A percentile compares a stretch with the other conserved stretches of the same genome.
These are phyloP conservation scores for Danio kyathit DNA, from an alignment of 2,797 vertebrate genomes.

Conservation along the genomic window DNA sequence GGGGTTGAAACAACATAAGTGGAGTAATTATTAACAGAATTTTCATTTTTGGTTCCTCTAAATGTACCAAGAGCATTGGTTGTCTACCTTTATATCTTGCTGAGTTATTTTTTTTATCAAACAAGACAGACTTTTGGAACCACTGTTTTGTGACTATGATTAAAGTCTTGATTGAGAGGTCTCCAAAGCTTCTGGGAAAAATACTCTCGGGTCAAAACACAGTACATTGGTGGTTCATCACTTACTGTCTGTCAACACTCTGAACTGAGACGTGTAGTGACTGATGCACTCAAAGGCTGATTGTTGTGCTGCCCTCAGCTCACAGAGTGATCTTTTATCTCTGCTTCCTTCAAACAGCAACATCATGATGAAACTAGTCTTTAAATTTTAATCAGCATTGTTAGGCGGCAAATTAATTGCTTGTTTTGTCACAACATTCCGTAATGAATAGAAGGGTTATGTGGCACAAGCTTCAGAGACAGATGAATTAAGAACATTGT, in stretches of 20 bases:
- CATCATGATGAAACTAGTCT: slow-evolving; percentile 68
- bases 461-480: slow-evolving; percentile 51
- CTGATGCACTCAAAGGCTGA: slow-evolving; percentile 28
- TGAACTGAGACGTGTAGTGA: slow-evolving; percentile 10
- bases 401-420: slow-evolving; percentile 74
- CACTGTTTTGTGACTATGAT: neutral
- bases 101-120: neutral
- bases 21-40: too few relatives aligned
- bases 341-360: slow-evolving; percentile 57
- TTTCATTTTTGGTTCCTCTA: too few relatives aligned
- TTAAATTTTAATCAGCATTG: slow-evolving; percentile 80
- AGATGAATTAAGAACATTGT: slow-evolving; percentile 2
- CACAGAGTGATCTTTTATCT: slow-evolving; percentile 49
- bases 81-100: neutral
- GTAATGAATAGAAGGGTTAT: slow-evolving; percentile 58
- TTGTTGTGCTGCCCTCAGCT: neutral
- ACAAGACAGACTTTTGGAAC: neutral
- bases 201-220: neutral
- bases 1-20: too few relatives aligned
- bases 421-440: slow-evolving; percentile 71
- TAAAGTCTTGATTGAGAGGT: slow-evolving; percentile 22
- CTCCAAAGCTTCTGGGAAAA: neutral
- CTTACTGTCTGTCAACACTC: slow-evolving; percentile 27
- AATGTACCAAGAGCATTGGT: neutral
- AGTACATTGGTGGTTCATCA: slow-evolving; percentile 9